phyloP scores from a whole-genome alignment of 1,140 invertebrate genomes.

The Drosophila ficusphila region DNA sequence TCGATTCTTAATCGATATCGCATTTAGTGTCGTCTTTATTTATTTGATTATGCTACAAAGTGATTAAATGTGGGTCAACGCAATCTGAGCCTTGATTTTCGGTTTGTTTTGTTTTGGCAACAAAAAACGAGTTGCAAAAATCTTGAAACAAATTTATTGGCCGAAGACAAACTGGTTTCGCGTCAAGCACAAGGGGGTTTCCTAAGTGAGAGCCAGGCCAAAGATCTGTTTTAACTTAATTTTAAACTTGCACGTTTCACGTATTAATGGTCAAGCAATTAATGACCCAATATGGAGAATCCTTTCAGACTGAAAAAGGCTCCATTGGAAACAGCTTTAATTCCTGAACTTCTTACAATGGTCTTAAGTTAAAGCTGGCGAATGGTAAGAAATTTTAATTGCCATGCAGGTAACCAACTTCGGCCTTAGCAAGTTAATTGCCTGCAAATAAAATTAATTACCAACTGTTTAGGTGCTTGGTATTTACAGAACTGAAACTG shows the following conservation, averaged over 20 bases:
- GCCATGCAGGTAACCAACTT: not conserved
- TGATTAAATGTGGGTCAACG: slow-evolving; percentile 59
- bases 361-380: not conserved
- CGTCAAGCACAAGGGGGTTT: slow-evolving; percentile 25
- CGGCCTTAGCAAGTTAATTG: not conserved
- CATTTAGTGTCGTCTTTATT: not conserved
- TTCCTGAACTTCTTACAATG: not conserved
- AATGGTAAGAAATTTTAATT: not conserved
- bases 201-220: slow-evolving; percentile 13
- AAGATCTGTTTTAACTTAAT: slow-evolving; percentile 10
- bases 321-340: not conserved
- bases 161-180: slow-evolving; percentile 51
- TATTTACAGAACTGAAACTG: not conserved
- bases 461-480: slow-evolving; percentile 6
- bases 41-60: slow-evolving; percentile 14
- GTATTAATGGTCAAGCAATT: slow-evolving; percentile 5
- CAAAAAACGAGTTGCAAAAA: slow-evolving; percentile 50
- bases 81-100: slow-evolving; percentile 24
- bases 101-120: slow-evolving; percentile 27
- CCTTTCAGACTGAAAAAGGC: not conserved
- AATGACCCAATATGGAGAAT: not conserved
- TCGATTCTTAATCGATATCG: slow-evolving; percentile 7
- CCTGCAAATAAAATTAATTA: not conserved
- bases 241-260: slow-evolving; percentile 16
- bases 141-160: slow-evolving; percentile 38